Percentiles rank a stretch among this genome's conserved stretches.
These are phyloP conservation scores for Cheilosia variabilis DNA, from an alignment of 2,888 invertebrate species.

Conservation along the genomic window DNA sequence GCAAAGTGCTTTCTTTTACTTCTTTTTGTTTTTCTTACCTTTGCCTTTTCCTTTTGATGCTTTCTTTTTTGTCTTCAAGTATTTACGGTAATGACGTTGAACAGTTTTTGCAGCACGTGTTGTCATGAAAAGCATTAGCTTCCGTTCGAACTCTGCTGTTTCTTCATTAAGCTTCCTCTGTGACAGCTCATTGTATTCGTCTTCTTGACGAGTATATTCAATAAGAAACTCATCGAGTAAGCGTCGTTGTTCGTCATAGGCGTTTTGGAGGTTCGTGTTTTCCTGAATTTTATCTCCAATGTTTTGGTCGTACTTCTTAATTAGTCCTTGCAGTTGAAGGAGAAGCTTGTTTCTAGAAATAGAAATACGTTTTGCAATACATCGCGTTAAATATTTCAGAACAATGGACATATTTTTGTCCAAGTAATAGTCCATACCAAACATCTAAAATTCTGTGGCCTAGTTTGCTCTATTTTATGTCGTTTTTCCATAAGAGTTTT, in stretches of 20 bases:
- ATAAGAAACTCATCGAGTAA: conserved; percentile 78
- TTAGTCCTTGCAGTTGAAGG: conserved; percentile 79
- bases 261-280: conserved; percentile 77
- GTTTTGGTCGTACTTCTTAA: conserved; percentile 81
- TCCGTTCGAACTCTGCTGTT: conserved; percentile 79
- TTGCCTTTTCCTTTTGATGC: conserved; percentile 20
- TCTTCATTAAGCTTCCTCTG: conserved; percentile 79
- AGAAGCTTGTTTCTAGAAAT: conserved; percentile 79
- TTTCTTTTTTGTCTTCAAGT: conserved; percentile 56
- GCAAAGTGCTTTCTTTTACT: not conserved
- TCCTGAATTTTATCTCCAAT: conserved; percentile 80
- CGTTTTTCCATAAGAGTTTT: too few species aligned
- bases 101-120: conserved; percentile 81
- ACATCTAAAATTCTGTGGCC: too few species aligned
- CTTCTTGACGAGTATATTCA: conserved; percentile 77
- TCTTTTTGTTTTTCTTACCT: conserved; percentile 34
- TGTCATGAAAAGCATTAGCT: conserved; percentile 80
- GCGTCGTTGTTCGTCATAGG: conserved; percentile 76
- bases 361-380: not conserved
- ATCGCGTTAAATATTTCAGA: too few species aligned
- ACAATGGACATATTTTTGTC: too few species aligned
- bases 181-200: conserved; percentile 79
- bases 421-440: too few species aligned
- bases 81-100: conserved; percentile 80
- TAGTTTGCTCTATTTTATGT: too few species aligned